Conservation (phyloP, 2,888 invertebrate genomes). For the Pantelozetes paolii region DNA sequence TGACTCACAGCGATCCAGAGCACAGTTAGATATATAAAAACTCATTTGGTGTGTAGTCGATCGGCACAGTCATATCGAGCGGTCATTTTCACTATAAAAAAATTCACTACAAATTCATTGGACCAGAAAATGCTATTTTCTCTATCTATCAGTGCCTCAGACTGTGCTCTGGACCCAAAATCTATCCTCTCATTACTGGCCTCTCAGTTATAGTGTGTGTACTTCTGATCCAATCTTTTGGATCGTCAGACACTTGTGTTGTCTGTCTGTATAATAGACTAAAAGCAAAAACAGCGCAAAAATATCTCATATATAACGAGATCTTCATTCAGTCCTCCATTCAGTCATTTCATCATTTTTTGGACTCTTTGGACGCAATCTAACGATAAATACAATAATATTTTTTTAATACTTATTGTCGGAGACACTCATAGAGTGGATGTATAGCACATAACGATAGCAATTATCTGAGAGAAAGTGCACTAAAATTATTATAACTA, state of each 20-base stretch:
- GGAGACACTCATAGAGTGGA: conserved; percentile 8
- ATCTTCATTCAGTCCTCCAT: background rate
- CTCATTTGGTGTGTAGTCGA: background rate
- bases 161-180: background rate
- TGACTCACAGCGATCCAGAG: background rate
- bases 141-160: conserved; percentile 12
- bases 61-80: conserved; percentile 27
- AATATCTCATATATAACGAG: background rate
- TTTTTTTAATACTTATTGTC: conserved; percentile 32
- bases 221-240: conserved; percentile 15
- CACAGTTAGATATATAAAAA: background rate
- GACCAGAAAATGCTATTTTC: conserved; percentile 33
- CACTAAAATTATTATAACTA: conserved; percentile 22
- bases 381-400: conserved; percentile 17
- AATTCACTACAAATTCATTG: conserved; percentile 27
- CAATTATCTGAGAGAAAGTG: conserved; percentile 21
- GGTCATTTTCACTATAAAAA: conserved; percentile 28
- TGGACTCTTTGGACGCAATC: background rate
- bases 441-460: conserved; percentile 23
- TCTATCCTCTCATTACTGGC: conserved; percentile 4
- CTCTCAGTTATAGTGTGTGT: background rate
- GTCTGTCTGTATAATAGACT: conserved; percentile 16
- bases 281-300: background rate
- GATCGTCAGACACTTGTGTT: background rate
- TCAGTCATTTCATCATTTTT: background rate